Base-by-base conservation (phyloP, 2,888 invertebrate species). In the Flexamia atlantica region DNA sequence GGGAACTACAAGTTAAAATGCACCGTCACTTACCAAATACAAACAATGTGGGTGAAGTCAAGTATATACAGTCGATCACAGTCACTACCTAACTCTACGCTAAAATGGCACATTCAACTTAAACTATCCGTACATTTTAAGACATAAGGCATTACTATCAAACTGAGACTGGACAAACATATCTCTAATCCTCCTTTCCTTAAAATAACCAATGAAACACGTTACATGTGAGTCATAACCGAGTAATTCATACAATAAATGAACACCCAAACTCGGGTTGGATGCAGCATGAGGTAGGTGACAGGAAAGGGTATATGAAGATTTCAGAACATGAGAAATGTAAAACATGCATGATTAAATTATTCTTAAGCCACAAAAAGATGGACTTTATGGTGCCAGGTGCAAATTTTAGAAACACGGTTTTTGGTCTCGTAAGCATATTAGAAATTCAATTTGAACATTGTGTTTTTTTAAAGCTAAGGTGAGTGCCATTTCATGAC, bases 11-110 rank as follows among this genome's bases (percentile, higher is more conserved):
- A 72, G 72, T 72, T 40, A 72, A 72, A 72, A 72, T 72, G 72
- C 72, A 72, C 72, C 25, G 72, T 72, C 72, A 40, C 72, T 23
- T 40, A 72, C 72, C 72, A 40, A 72, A 42, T 72, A 72, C 72
- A 32, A 72, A 72, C 72, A n/a, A 42, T 72, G 72, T 72, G 36
- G 40, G 72, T 72, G 72, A 72, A 23, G 64, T 64, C 64, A 64
- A 36, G 40, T 76, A 76, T 76, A 28, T 76, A 76, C 76, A 76
- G n/a, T 76, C 76, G 50, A 76, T 76, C 76, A 76, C 76, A 76
- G 50, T 76, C 30, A 40, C 76, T 50, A 76, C 50, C 28, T 30
- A 76, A 72, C 40, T n/a, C 76, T 76, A 76, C 14, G 76, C 76
- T 76, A 76, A 42, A 28, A 76, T 46, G 76, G 76, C 76, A 76